phyloP scores from a whole-genome alignment of 2,797 vertebrate genomes.

The Spheniscus humboldti region DNA sequence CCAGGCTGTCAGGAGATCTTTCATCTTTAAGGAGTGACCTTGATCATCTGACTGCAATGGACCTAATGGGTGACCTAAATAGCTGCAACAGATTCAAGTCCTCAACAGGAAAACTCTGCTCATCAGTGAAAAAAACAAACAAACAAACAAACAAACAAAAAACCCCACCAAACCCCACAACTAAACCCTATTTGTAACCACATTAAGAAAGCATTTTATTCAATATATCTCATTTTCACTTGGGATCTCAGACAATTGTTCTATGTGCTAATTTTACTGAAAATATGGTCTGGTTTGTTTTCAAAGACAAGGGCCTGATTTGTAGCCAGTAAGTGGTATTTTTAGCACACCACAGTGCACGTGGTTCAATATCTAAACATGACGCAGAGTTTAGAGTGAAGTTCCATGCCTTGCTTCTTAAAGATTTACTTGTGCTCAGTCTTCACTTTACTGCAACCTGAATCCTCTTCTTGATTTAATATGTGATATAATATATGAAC shows the following conservation, averaged over 20 bases:
- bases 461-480: not conserved
- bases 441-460: not conserved
- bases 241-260: not conserved
- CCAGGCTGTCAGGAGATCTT: not conserved
- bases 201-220: not conserved
- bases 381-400: not conserved
- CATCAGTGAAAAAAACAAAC: not conserved
- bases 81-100: not conserved
- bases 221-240: not conserved
- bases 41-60: not conserved
- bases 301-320: not conserved
- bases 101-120: not conserved
- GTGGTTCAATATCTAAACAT: not conserved
- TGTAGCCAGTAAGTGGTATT: not conserved
- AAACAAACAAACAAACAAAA: not conserved
- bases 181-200: fast-evolving
- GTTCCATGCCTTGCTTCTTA: not conserved
- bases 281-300: not conserved
- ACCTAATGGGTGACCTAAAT: not conserved
- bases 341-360: not conserved
- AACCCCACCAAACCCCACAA: not conserved
- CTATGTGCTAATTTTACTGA: not conserved
- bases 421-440: not conserved
- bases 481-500: not conserved
- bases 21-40: not conserved